These are phyloP conservation scores for Charanyca ferruginea DNA, from an alignment of 2,888 invertebrate species.

Conservation along the genomic window DNA sequence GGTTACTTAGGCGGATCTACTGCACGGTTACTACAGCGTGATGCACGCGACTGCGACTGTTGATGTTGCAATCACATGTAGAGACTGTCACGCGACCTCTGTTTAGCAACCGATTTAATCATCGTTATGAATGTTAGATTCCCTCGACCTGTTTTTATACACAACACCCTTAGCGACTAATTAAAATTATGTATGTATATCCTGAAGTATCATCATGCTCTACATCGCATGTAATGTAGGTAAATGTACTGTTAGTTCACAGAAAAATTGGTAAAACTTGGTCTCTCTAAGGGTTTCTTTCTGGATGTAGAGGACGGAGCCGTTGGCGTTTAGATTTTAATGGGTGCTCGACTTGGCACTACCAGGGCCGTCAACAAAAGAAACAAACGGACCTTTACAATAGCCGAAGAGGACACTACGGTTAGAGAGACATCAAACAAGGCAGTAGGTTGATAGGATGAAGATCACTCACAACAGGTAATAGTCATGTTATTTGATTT, in stretches of 20 bases:
- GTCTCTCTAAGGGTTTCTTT: background rate
- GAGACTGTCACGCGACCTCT: slow-evolving; percentile 78
- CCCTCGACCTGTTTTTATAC: slow-evolving; percentile 56
- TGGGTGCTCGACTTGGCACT: slow-evolving; percentile 29
- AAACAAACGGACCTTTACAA: slow-evolving; percentile 15
- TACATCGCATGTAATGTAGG: background rate
- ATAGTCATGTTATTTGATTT: background rate
- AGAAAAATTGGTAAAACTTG: background rate
- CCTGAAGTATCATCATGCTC: background rate
- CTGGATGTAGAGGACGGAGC: slow-evolving; percentile 2
- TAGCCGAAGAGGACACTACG: slow-evolving; percentile 7
- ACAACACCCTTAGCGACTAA: slow-evolving; percentile 8
- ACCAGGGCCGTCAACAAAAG: slow-evolving; percentile 8
- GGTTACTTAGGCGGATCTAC: slow-evolving; percentile 80
- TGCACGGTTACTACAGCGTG: slow-evolving; percentile 78
- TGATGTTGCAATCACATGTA: slow-evolving; percentile 77
- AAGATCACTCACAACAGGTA: background rate
- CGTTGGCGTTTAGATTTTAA: slow-evolving; percentile 18
- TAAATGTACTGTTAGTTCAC: background rate
- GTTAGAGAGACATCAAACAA: background rate
- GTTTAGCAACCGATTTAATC: slow-evolving; percentile 68
- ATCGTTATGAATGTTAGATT: slow-evolving; percentile 58
- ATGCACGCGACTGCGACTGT: slow-evolving; percentile 78
- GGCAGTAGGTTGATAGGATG: background rate
- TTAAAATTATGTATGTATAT: background rate